Percentiles rank a stretch among this genome's conserved stretches.
These are phyloP conservation scores for Matsumurasca onukii DNA, from an alignment of 1,140 invertebrate species.

Conservation along the genomic window DNA sequence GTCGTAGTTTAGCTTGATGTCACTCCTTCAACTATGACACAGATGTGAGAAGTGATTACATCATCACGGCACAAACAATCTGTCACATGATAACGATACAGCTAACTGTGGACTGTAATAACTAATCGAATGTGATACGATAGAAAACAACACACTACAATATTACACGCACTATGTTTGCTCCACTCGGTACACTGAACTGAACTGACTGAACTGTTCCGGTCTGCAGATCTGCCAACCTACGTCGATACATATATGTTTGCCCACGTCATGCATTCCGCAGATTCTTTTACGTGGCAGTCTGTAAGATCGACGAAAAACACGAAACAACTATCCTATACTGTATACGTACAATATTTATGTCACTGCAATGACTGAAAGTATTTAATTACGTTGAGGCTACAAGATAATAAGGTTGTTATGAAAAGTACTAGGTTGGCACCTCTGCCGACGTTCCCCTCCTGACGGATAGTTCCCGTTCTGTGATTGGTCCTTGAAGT, in stretches of 20 bases:
- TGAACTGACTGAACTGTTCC: constrained; percentile 18
- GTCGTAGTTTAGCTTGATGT: background rate
- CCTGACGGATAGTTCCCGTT: background rate
- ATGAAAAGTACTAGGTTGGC: background rate
- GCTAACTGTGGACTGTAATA: no score
- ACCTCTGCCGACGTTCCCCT: constrained; percentile 14
- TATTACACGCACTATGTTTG: constrained; percentile 2
- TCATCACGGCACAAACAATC: background rate
- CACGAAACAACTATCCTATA: no score
- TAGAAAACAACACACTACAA: constrained; percentile 8
- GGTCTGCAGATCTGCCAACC: background rate
- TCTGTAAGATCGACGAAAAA: no score
- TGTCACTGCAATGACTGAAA: no score
- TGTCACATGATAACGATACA: background rate
- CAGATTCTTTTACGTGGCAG: background rate
- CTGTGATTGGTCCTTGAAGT: constrained; percentile 17
- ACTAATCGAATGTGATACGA: no score
- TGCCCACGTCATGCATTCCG: background rate
- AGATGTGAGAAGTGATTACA: background rate
- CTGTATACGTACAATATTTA: no score
- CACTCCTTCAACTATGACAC: constrained; percentile 1
- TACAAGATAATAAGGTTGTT: no score
- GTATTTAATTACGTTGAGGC: no score
- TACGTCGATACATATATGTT: background rate
- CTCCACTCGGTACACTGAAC: constrained; percentile 26